Conservation (phyloP, 1,140 invertebrate genomes). For the Tetragonula clypearis region DNA sequence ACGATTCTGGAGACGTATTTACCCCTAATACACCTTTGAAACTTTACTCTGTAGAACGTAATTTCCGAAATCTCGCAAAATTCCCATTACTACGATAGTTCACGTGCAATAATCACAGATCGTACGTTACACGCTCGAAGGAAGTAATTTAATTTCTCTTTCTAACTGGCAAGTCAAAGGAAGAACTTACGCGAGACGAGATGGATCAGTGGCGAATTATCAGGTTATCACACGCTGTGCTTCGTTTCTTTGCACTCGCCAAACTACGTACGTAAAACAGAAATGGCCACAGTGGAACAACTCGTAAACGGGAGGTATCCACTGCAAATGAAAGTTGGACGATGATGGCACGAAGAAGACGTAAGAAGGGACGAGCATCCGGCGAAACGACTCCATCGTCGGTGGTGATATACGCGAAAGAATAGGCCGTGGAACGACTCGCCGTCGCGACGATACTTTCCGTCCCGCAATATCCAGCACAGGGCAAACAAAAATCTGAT, state of each 20-base stretch:
- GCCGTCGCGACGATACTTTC: slow-evolving; percentile 32
- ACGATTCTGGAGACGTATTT: slow-evolving; percentile 44
- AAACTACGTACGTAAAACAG: no score
- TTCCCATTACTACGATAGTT: background rate
- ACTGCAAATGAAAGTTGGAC: slow-evolving; percentile 1
- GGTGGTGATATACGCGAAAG: slow-evolving; percentile 38
- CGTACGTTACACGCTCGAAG: background rate
- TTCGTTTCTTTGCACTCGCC: background rate
- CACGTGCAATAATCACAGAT: background rate
- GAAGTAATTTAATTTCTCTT: background rate
- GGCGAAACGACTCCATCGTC: slow-evolving; percentile 12
- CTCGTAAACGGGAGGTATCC: background rate
- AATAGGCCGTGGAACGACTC: background rate
- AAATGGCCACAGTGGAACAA: background rate
- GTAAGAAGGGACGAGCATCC: background rate
- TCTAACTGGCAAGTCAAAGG: background rate
- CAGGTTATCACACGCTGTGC: background rate
- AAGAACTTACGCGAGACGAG: background rate
- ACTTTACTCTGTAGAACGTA: background rate
- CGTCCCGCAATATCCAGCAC: slow-evolving; percentile 58
- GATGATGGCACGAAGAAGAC: background rate
- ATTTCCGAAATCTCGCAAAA: background rate
- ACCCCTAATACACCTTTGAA: background rate
- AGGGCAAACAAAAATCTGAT: slow-evolving; percentile 67
- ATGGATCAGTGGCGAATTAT: background rate